phyloP scores from a whole-genome alignment of 2,888 invertebrate species.

The Drosophila leonis region DNA sequence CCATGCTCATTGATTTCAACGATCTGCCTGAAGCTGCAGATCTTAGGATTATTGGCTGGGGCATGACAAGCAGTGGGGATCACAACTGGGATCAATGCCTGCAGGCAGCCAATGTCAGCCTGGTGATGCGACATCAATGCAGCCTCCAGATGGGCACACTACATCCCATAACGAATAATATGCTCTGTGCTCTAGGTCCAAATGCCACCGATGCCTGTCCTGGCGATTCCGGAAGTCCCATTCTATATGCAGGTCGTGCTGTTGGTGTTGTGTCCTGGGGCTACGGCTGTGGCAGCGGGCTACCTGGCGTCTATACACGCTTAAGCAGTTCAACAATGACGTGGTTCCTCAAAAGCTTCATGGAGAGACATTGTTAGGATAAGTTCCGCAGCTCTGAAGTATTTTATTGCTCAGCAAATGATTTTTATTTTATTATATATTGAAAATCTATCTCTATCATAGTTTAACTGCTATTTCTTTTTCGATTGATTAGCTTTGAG shows the following conservation, averaged over 20 bases:
- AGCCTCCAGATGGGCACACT: neutral
- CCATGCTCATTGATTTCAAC: slow-evolving; percentile 43
- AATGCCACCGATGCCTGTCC: slow-evolving; percentile 66
- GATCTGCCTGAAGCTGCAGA: slow-evolving; percentile 30
- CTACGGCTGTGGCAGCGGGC: slow-evolving; percentile 84
- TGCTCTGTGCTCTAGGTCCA: slow-evolving; percentile 70
- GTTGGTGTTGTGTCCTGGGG: slow-evolving; percentile 89
- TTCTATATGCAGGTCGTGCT: slow-evolving; percentile 55
- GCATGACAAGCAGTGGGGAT: slow-evolving; percentile 19
- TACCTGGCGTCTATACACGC: slow-evolving; percentile 91
- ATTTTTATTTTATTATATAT: neutral
- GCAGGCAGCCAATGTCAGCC: slow-evolving; percentile 45
- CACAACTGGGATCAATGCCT: slow-evolving; percentile 46
- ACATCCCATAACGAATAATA: slow-evolving; percentile 51
- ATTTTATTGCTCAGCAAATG: neutral
- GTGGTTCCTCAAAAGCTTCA: slow-evolving; percentile 30
- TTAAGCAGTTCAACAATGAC: slow-evolving; percentile 83
- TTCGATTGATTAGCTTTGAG: neutral
- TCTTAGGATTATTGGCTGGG: slow-evolving; percentile 71
- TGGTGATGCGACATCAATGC: slow-evolving; percentile 42
- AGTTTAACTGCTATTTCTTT: neutral
- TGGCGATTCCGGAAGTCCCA: slow-evolving; percentile 82
- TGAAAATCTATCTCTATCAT: neutral
- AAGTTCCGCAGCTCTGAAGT: neutral
- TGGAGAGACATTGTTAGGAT: slow-evolving; percentile 25